A percentile compares a stretch with the other conserved stretches of the same genome.
phyloP scores from a whole-genome alignment of 2,888 invertebrate species.

The Brachycybe producta region DNA sequence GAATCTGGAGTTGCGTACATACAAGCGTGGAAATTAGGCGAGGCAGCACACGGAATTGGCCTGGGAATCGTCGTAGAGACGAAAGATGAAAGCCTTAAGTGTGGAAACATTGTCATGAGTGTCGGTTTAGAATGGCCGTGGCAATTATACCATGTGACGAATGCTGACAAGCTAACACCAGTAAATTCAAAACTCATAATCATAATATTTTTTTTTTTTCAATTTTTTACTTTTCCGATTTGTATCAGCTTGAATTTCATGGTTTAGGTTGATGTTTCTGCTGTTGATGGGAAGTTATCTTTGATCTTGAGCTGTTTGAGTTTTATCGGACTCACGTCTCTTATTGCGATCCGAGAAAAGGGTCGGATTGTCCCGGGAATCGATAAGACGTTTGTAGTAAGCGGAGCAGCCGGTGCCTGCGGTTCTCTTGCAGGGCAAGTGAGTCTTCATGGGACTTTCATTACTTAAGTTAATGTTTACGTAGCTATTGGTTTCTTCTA shows the following conservation, averaged over 20 bases:
- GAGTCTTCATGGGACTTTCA: background rate
- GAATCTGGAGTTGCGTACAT: constrained; percentile 34
- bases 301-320: constrained; percentile 28
- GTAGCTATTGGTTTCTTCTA: too few relatives aligned
- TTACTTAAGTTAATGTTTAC: too few relatives aligned
- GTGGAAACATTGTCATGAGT: constrained; percentile 27
- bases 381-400: constrained; percentile 32
- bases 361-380: constrained; percentile 29
- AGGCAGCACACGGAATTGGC: constrained; percentile 30
- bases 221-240: constrained; percentile 12
- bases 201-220: background rate
- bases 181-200: constrained; percentile 10
- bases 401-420: constrained; percentile 35
- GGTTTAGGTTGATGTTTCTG: constrained; percentile 21
- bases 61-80: constrained; percentile 30
- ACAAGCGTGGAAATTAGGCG: constrained; percentile 28
- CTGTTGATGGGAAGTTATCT: constrained; percentile 24
- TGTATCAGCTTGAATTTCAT: background rate
- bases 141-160: constrained; percentile 24
- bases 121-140: constrained; percentile 29
- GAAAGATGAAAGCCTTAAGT: constrained; percentile 22
- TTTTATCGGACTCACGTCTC: constrained; percentile 32
- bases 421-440: constrained; percentile 36
- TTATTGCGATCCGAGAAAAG: constrained; percentile 30
- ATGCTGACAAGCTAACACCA: constrained; percentile 16